Evolutionary conservation across 2,888 invertebrate species (phyloP).

Genomic region (Rhingia rostrata): DNA sequence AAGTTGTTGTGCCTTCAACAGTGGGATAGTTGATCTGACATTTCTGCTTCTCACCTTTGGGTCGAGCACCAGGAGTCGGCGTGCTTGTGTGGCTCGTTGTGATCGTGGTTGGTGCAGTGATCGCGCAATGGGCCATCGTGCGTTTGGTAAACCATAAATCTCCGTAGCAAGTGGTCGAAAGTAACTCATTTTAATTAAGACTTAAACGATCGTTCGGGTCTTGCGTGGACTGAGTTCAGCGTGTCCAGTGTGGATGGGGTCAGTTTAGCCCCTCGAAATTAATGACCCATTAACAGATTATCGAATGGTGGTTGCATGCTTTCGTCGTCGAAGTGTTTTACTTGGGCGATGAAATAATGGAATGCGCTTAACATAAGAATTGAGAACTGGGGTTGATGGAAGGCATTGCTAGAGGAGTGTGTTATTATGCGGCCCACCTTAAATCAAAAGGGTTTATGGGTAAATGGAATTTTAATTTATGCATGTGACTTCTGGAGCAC

Average conservation of each 20-base stretch:
- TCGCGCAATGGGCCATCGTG: constrained; percentile 36
- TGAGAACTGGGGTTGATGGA: no score
- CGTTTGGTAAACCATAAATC: constrained; percentile 60
- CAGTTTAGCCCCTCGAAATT: constrained; percentile 24
- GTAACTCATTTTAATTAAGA: constrained; percentile 67
- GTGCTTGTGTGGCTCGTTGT: constrained; percentile 3
- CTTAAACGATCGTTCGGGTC: constrained; percentile 42
- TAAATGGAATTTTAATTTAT: no score
- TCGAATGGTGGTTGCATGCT: constrained; percentile 35
- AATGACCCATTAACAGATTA: constrained; percentile 50
- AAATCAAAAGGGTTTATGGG: no score
- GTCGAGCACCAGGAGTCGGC: constrained; percentile 14
- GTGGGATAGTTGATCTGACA: constrained; percentile 58
- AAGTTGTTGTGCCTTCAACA: constrained; percentile 54
- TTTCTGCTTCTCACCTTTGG: constrained; percentile 68
- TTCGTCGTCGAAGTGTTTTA: not conserved
- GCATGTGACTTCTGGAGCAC: no score
- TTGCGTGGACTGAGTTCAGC: constrained; percentile 14
- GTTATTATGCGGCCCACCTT: no score
- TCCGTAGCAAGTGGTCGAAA: constrained; percentile 45
- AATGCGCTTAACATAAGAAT: no score
- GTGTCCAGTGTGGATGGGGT: constrained; percentile 35
- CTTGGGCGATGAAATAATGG: not conserved
- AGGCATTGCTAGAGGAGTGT: no score
- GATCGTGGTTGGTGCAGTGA: constrained; percentile 8